Evolutionary conservation across 2,888 invertebrate genomes (phyloP).

Genomic region (Cephonodes hylas): DNA sequence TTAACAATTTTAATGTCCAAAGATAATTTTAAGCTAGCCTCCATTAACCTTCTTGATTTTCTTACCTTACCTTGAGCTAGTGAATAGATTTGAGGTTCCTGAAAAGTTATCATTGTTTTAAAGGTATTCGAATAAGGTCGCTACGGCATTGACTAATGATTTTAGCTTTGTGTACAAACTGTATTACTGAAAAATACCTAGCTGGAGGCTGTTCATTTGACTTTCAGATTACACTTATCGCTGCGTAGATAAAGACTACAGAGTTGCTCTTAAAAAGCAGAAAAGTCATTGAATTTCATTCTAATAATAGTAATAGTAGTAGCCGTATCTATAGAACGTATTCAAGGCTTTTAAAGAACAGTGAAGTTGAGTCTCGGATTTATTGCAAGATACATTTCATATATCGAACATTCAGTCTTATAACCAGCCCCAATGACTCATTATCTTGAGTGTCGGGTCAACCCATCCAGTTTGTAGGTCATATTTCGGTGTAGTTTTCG

Average conservation of each 20-base stretch:
- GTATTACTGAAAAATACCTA: neutral
- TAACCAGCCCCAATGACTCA: no score
- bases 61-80: neutral
- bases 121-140: neutral
- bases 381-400: no score
- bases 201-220: neutral
- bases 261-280: neutral
- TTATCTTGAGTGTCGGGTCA: no score
- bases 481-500: neutral
- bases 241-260: neutral
- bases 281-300: no score
- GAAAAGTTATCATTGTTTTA: slow-evolving; percentile 3
- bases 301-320: no score
- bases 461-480: no score
- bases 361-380: no score
- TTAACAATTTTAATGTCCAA: neutral
- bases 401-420: no score
- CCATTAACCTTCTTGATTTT: neutral
- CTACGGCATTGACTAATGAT: neutral
- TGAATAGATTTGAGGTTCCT: slow-evolving; percentile 5
- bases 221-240: neutral
- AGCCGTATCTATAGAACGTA: no score
- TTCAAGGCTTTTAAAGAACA: no score
- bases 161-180: neutral
- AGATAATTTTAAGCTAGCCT: slow-evolving; percentile 2